Evolutionary conservation across 2,888 invertebrate genomes (phyloP), one percentile per base, ranked within the genome.

Genomic region (Saturnia pavonia): DNA sequence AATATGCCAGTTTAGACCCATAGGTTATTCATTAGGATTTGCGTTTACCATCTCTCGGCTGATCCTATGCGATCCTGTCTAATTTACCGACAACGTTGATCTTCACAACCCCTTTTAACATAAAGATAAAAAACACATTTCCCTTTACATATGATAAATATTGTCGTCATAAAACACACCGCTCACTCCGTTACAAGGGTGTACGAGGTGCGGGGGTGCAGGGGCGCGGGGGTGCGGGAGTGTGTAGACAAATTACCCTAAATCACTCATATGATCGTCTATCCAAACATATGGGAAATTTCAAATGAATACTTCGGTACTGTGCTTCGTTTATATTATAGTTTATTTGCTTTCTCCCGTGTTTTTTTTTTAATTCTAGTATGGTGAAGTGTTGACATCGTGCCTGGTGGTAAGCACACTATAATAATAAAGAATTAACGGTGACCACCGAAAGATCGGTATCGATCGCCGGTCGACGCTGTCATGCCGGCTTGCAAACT

Each of bases 121-220:
- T 65, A 65, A 65, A 65, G 65, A 65, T 65, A 65, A 65, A 65
- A 65, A 65, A 65, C 40, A 65, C 65, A 40, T 65, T 65, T 65
- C 40, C 65, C 65, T 40, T 65, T 40, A 65, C 40, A 65, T 65
- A 65, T 40, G 65, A 40, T 65, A 65, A 65, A 65, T 65, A 65
- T 65, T 65, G 65, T 40, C 65, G 65, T 57, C 25, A 57, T 65
- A 65, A 65, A 65, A 65, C 65, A 65, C 34, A 65, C 40, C 65
- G 65, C 40, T 65, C 40, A 8, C n/a, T 19, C 40, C 40, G 40
- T 57, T n/a, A 65, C 25, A 16, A 9, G 60, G 60, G 60, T 63
- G 60, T n/a, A 9, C 48, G 48, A 19, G 48, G 19, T 19, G 6
- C 6, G 54, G 9, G 54, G 8, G 54, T 11, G 57, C 11, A 14